Percentiles rank a stretch among this genome's conserved stretches.
Evolutionary conservation across 2,113 vertebrate genomes (phyloP).

Genomic region (Cynocephalus volans): DNA sequence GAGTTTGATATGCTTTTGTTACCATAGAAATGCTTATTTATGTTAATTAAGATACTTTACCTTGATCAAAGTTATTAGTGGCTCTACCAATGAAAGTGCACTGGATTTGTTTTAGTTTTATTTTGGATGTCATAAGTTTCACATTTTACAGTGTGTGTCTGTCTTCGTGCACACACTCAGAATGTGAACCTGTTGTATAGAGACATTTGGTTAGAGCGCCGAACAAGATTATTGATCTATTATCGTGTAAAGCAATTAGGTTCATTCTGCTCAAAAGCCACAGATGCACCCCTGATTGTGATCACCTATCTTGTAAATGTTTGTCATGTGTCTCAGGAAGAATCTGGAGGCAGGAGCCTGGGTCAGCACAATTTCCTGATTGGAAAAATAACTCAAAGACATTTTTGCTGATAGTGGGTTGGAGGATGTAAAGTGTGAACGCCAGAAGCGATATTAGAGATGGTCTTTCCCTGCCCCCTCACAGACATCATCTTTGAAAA

Average conservation of each 20-base stretch:
- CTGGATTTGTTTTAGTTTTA: not conserved
- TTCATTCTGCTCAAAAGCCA: conserved; percentile 34
- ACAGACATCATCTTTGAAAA: not conserved
- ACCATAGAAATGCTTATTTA: conserved; percentile 16
- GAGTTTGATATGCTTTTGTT: not conserved
- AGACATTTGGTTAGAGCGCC: not conserved
- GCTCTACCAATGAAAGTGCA: not conserved
- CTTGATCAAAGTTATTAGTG: conserved; percentile 27
- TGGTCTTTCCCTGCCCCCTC: not conserved
- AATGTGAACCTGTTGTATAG: not conserved
- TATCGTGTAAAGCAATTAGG: conserved; percentile 38
- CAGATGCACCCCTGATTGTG: not conserved
- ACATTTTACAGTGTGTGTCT: not conserved
- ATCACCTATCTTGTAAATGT: conserved; percentile 28
- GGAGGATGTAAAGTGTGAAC: not conserved
- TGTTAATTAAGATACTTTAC: conserved; percentile 9
- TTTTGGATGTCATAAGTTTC: not conserved
- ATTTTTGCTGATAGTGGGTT: not conserved
- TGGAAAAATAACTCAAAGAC: not conserved
- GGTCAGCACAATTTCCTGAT: not conserved
- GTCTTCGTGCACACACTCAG: not conserved
- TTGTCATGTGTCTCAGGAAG: conserved; percentile 27
- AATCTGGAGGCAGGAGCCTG: not conserved
- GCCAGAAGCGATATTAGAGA: no score
- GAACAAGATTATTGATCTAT: conserved; percentile 43